A percentile compares a stretch with the other conserved stretches of the same genome.
These are phyloP conservation scores for Neoaliturus tenellus DNA, from an alignment of 2,888 invertebrate species.

Conservation along the genomic window DNA sequence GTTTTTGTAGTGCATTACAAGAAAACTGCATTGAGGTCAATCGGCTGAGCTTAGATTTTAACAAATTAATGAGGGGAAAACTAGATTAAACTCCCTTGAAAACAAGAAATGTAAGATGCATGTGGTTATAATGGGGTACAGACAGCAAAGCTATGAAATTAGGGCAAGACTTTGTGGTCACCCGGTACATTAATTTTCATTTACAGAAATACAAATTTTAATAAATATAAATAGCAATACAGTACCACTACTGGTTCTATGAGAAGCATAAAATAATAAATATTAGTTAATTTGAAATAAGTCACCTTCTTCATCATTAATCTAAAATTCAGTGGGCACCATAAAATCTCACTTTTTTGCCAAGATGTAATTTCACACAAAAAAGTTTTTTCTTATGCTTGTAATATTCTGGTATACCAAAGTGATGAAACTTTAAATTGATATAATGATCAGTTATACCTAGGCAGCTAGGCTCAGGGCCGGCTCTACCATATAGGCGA, in stretches of 20 bases:
- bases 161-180: no score
- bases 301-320: background rate
- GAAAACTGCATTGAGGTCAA: no score
- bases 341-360: background rate
- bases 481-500: no score
- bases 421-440: background rate
- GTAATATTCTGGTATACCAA: background rate
- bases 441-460: background rate
- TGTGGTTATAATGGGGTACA: no score
- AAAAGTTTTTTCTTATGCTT: background rate
- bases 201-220: background rate
- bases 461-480: no score
- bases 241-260: background rate
- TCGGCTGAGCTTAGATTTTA: no score
- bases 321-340: background rate
- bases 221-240: no score
- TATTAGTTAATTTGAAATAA: background rate
- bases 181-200: background rate
- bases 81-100: no score
- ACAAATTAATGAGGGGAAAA: no score
- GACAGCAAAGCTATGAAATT: no score
- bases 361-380: background rate
- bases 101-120: no score
- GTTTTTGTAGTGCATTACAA: no score
- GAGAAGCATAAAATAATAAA: background rate